phyloP scores from a whole-genome alignment of 2,888 invertebrate genomes.

The Aleiodes leptofemur region DNA sequence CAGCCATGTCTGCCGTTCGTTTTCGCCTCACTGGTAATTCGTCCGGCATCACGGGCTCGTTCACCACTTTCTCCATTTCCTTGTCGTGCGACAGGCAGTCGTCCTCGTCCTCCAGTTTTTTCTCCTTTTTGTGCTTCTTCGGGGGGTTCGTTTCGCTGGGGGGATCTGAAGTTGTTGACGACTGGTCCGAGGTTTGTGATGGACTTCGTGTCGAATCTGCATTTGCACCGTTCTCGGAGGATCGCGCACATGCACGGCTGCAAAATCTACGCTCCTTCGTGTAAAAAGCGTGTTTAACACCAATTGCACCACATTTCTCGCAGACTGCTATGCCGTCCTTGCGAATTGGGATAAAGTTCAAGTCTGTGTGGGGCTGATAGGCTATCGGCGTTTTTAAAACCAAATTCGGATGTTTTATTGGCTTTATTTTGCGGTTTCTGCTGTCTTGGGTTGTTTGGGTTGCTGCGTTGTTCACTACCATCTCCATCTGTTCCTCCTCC shows the following conservation, averaged over 20 bases:
- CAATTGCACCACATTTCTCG: constrained; percentile 89
- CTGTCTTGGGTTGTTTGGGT: constrained; percentile 78
- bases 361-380: constrained; percentile 87
- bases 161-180: constrained; percentile 60
- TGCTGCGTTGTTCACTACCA: constrained; percentile 77
- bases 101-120: constrained; percentile 48
- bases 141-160: constrained; percentile 49
- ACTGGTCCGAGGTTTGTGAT: constrained; percentile 64
- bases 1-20: constrained; percentile 77
- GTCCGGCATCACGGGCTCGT: constrained; percentile 71
- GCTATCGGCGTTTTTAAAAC: constrained; percentile 87
- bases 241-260: constrained; percentile 86
- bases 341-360: constrained; percentile 90
- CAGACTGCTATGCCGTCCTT: constrained; percentile 93
- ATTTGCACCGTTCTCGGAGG: constrained; percentile 67
- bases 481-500: constrained; percentile 76
- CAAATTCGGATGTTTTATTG: constrained; percentile 84
- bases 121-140: constrained; percentile 57
- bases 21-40: constrained; percentile 77
- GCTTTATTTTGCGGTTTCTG: constrained; percentile 82
- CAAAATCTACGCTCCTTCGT: constrained; percentile 89
- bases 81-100: constrained; percentile 41
- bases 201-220: constrained; percentile 71
- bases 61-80: constrained; percentile 62
- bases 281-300: constrained; percentile 91